These are phyloP conservation scores for Nyleta sp. DNA, from an alignment of 2,888 invertebrate genomes.

Conservation along the genomic window DNA sequence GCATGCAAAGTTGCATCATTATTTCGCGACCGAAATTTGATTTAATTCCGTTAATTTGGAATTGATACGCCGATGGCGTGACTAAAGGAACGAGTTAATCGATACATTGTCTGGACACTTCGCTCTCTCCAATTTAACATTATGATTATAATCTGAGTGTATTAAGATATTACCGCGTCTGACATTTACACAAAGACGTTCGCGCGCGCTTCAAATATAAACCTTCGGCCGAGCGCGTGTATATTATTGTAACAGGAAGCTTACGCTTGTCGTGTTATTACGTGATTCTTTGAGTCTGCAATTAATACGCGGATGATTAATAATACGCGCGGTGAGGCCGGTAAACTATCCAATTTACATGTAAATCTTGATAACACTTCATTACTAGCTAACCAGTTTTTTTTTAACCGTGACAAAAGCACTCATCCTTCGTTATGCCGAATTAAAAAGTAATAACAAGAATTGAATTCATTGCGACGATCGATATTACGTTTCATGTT, in stretches of 20 bases:
- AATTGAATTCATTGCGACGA: slow-evolving; percentile 6
- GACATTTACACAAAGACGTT: slow-evolving; percentile 50
- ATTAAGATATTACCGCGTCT: slow-evolving; percentile 39
- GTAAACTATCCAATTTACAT: slow-evolving; percentile 46
- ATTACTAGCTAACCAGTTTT: slow-evolving; percentile 34
- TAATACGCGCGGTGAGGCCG: slow-evolving; percentile 21
- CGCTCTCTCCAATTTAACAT: slow-evolving; percentile 37
- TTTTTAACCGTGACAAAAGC: background rate
- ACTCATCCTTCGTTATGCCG: background rate
- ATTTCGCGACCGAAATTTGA: slow-evolving; percentile 14
- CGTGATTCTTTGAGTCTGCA: slow-evolving; percentile 44
- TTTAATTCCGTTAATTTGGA: slow-evolving; percentile 28
- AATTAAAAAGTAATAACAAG: slow-evolving; percentile 8
- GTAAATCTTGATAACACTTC: slow-evolving; percentile 40
- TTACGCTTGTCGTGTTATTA: slow-evolving; percentile 41
- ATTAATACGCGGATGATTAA: slow-evolving; percentile 53
- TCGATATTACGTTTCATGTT: background rate
- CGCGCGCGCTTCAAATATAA: slow-evolving; percentile 20
- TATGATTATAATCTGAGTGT: slow-evolving; percentile 40
- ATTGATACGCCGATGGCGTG: slow-evolving; percentile 7
- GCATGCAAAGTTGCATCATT: slow-evolving; percentile 5
- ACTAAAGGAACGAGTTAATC: slow-evolving; percentile 26
- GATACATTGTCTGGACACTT: slow-evolving; percentile 39
- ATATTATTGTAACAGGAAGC: slow-evolving; percentile 35
- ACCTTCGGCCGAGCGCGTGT: slow-evolving; percentile 15